phyloP scores from a whole-genome alignment of 2,888 invertebrate species.

The Isotomurus palustris region DNA sequence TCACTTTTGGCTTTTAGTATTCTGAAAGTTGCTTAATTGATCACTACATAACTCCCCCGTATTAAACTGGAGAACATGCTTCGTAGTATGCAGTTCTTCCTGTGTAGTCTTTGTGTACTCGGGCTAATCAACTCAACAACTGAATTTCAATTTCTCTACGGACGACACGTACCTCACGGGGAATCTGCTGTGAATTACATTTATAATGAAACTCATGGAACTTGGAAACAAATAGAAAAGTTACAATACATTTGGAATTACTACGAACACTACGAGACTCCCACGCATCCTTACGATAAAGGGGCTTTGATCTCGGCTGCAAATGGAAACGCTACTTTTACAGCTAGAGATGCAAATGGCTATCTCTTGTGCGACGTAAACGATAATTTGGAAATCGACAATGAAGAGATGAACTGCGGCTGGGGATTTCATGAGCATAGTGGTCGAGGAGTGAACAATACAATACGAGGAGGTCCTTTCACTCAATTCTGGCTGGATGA shows the following conservation, averaged over 20 bases:
- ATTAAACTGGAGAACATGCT: too few relatives aligned
- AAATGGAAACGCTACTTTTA: slow-evolving; percentile 12
- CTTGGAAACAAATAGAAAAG: slow-evolving; percentile 13
- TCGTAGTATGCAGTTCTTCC: too few relatives aligned
- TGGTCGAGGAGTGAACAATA: slow-evolving; percentile 12
- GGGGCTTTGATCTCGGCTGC: slow-evolving; percentile 17
- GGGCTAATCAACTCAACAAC: too few relatives aligned
- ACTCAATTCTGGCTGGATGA: slow-evolving; percentile 33
- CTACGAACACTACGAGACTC: slow-evolving; percentile 25
- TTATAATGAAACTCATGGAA: slow-evolving; percentile 17
- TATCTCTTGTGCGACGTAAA: slow-evolving; percentile 25
- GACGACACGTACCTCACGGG: slow-evolving; percentile 23
- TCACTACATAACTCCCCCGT: too few relatives aligned
- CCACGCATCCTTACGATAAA: slow-evolving; percentile 21
- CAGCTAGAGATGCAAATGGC: slow-evolving; percentile 29
- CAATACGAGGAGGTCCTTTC: slow-evolving; percentile 13
- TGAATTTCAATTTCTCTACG: slow-evolving; percentile 15
- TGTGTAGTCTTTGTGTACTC: too few relatives aligned
- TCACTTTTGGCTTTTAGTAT: too few relatives aligned
- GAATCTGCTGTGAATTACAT: slow-evolving; percentile 20
- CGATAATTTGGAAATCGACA: slow-evolving; percentile 18
- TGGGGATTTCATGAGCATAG: slow-evolving; percentile 28
- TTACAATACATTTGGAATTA: slow-evolving; percentile 28
- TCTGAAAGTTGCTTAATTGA: too few relatives aligned
- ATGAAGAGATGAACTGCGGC: slow-evolving; percentile 1